Evolutionary conservation across 2,797 vertebrate genomes (phyloP), one percentile per base, ranked within the genome.

Genomic region (Chaenodraco wilsoni): DNA sequence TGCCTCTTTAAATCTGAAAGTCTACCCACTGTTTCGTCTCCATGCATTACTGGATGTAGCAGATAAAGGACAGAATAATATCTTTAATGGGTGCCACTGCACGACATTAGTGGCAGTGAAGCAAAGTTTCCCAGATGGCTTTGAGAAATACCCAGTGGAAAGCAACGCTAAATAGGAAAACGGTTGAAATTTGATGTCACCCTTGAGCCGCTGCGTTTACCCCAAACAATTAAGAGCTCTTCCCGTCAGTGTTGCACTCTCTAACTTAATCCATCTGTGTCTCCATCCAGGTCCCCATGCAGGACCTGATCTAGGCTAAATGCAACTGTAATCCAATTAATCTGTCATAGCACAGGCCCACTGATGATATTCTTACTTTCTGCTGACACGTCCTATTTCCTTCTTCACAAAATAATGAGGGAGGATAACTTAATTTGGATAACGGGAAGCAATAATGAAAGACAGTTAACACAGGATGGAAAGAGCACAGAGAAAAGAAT

Each of bases 181-280:
- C 33, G 33, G 44, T 62, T 61, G 52, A 67, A 63, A 41, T 73
- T 63, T 76, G 78, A 85, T 82, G 86, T 86, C 80, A 73, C 76
- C 67, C 21, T 3, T 54, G 70, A 74, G 80, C 83, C 71, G 59
- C 46, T 43, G 74, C 58, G 23, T 79, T 79, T 76, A 74, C 73
- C 72, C 75, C 0, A 40, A 70, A 82, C 85, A 85, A 88, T 91
- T 85, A 89, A 83, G 78, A 83, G 65, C 74, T 65, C 77, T 75
- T 84, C 81, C 77, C 70, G 65, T 85, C 78, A 83, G 74, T 73
- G 79, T 86, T 69, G 70, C 67, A 57, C 72, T 81, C 72, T 76
- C 81, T 83, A 87, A 87, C 84, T 82, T 90, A 88, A 92, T 92
- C 90, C 90, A 91, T 90, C 87, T 91, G 87, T 86, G 84, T 91